Evolutionary conservation across 2,797 vertebrate genomes (phyloP).

Genomic region (Chrysolophus pictus): DNA sequence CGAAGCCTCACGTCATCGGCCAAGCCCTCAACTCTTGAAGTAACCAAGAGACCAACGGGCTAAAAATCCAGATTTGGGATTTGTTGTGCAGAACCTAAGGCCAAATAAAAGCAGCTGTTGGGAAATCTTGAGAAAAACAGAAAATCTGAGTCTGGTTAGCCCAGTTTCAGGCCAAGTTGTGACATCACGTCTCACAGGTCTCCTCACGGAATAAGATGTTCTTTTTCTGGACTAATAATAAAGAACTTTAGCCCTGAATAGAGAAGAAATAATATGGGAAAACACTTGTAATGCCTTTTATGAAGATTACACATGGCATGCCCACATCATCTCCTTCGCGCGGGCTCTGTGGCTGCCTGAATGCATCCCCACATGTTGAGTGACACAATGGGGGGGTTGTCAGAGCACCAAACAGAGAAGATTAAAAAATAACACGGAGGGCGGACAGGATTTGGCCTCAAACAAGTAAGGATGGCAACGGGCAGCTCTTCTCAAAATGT

Average conservation of each 20-base stretch:
- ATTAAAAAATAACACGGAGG: neutral
- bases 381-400: neutral
- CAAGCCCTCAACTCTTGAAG: neutral
- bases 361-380: fast-evolving
- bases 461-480: neutral
- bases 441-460: neutral
- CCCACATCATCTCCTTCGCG: neutral
- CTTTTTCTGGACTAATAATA: neutral
- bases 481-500: neutral
- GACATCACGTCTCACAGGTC: neutral
- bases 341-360: neutral
- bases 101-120: neutral
- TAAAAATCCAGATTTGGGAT: neutral
- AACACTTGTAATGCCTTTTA: neutral
- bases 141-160: neutral
- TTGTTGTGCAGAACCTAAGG: neutral
- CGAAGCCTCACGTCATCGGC: fast-evolving
- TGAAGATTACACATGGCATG: neutral
- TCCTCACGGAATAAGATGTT: neutral
- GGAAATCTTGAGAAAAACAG: neutral
- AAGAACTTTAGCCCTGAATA: neutral
- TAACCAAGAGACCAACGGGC: neutral
- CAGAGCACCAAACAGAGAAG: neutral
- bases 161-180: neutral
- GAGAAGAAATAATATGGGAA: neutral